A percentile compares a stretch with the other conserved stretches of the same genome.
Evolutionary conservation across 1,140 invertebrate species (phyloP).

Genomic region (Aplysia californica): DNA sequence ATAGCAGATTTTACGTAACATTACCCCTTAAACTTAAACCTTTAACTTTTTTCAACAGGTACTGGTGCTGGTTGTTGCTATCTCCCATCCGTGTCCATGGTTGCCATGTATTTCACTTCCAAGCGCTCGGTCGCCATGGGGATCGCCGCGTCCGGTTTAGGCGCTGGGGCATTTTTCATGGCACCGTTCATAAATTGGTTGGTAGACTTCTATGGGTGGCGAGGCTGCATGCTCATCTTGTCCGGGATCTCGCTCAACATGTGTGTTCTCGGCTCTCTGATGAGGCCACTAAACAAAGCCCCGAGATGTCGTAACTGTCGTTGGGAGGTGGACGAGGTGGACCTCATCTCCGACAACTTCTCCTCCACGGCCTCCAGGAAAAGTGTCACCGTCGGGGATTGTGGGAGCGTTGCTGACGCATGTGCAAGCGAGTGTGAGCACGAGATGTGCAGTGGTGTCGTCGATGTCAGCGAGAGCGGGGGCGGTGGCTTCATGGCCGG

Average conservation of each 20-base stretch:
- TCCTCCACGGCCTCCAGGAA: neutral
- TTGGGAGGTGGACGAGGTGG: neutral
- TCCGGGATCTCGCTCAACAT: conserved; percentile 22
- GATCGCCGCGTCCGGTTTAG: conserved; percentile 26
- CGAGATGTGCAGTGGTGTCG: neutral
- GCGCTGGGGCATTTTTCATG: conserved; percentile 24
- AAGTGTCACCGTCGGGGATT: neutral
- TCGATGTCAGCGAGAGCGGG: neutral
- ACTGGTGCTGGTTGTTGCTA: conserved; percentile 3
- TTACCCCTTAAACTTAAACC: too few relatives aligned
- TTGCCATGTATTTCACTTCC: conserved; percentile 27
- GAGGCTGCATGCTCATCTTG: conserved; percentile 25
- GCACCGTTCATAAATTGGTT: conserved; percentile 25
- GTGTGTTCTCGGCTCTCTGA: conserved; percentile 15
- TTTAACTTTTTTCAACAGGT: conserved; percentile 18
- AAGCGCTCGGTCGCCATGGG: conserved; percentile 27
- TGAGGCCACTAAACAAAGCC: conserved; percentile 21
- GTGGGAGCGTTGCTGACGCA: neutral
- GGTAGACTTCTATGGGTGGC: conserved; percentile 24
- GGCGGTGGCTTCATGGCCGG: neutral
- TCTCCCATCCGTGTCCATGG: conserved; percentile 1
- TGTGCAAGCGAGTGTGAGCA: neutral
- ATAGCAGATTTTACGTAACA: too few relatives aligned
- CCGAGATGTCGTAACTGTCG: neutral
- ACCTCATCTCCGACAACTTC: neutral